A percentile compares a stretch with the other conserved stretches of the same genome.
These are phyloP conservation scores for Tichodroma muraria DNA, from an alignment of 2,113 vertebrate genomes.

Conservation along the genomic window DNA sequence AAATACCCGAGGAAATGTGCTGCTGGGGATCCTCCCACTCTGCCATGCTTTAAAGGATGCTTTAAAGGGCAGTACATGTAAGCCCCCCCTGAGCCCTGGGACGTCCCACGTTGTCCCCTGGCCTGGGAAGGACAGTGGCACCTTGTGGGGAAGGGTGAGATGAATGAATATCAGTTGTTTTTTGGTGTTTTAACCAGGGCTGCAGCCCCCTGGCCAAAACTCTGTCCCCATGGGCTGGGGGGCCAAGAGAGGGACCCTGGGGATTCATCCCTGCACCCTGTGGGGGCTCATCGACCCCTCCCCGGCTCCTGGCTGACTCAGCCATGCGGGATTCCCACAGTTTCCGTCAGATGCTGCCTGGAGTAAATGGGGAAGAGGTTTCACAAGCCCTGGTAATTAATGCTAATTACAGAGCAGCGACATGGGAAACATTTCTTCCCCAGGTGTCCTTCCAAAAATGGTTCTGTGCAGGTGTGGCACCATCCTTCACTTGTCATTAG, in stretches of 20 bases:
- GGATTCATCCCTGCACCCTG: not conserved
- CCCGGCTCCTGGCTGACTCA: slow-evolving; percentile 10
- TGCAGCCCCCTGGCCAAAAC: not conserved
- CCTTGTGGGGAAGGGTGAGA: not conserved
- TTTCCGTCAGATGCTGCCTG: slow-evolving; percentile 31
- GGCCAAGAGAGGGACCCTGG: not conserved
- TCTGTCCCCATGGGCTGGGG: not conserved
- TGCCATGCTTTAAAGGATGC: fast-evolving
- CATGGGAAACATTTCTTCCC: slow-evolving; percentile 54
- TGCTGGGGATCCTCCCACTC: not conserved
- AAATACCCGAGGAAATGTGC: not conserved
- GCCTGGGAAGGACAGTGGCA: not conserved
- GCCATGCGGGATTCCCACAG: slow-evolving; percentile 33
- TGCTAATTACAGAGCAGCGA: slow-evolving; percentile 61
- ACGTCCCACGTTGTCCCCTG: not conserved
- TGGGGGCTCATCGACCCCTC: not conserved
- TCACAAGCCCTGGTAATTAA: slow-evolving; percentile 56
- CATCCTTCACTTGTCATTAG: slow-evolving; percentile 34
- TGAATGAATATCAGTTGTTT: not conserved
- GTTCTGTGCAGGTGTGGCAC: slow-evolving; percentile 40
- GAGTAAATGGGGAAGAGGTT: slow-evolving; percentile 40
- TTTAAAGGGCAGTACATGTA: not conserved
- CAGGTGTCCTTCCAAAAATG: slow-evolving; percentile 60
- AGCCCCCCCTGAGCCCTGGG: not conserved
- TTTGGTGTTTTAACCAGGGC: not conserved